Evolutionary conservation across 2,113 vertebrate genomes (phyloP).

Genomic region (Columba livia): DNA sequence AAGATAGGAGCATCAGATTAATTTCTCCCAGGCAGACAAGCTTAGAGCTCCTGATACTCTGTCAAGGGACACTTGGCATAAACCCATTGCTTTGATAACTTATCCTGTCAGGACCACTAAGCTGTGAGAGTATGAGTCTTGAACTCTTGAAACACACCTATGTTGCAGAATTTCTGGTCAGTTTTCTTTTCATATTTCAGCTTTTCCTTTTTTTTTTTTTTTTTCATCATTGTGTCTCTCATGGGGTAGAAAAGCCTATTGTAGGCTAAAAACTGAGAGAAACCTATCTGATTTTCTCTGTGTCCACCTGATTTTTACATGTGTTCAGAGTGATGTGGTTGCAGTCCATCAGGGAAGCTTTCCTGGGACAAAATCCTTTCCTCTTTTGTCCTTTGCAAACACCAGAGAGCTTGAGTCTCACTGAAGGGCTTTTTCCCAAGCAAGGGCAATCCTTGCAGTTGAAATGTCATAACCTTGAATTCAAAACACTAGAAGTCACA

Average conservation of each 20-base stretch:
- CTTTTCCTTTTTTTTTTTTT: not conserved
- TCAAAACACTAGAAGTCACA: not conserved
- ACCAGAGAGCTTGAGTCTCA: not conserved
- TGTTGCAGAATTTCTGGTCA: not conserved
- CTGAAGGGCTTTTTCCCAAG: not conserved
- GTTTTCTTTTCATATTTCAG: not conserved
- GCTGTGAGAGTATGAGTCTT: not conserved
- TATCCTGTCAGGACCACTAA: not conserved
- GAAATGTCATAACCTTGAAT: not conserved
- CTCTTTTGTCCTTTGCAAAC: not conserved
- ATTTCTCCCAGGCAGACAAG: conserved; percentile 14
- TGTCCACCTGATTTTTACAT: not conserved
- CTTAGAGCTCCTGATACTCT: not conserved
- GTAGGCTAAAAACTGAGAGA: not conserved
- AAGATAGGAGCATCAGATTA: not conserved
- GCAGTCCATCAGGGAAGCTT: not conserved
- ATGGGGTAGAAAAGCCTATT: not conserved
- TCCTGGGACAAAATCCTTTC: not conserved
- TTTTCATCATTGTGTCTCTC: not conserved
- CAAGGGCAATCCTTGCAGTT: not conserved
- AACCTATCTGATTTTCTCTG: not conserved
- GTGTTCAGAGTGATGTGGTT: not conserved
- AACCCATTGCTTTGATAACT: not conserved
- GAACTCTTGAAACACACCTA: not conserved
- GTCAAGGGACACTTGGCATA: not conserved